Conservation (phyloP, 2,797 vertebrate genomes). For the Echeneis naucrates region DNA sequence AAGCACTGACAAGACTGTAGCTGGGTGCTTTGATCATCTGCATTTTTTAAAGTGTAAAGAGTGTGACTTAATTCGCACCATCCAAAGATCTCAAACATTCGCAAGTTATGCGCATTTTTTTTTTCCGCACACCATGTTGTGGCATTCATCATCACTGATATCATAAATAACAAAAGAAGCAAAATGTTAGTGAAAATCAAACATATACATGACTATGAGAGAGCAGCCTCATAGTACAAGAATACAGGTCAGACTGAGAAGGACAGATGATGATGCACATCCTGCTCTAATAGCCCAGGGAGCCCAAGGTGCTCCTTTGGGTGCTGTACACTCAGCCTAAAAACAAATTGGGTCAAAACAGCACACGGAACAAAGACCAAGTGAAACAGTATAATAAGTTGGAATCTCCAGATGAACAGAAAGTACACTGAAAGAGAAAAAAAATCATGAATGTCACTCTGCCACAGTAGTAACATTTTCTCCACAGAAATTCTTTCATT, state of each 20-base stretch:
- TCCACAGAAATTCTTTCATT: not conserved
- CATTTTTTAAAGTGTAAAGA: not conserved
- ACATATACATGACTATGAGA: conserved; percentile 25
- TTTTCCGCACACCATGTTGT: not conserved
- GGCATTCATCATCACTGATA: conserved; percentile 4
- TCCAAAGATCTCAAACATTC: not conserved
- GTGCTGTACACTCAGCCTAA: conserved; percentile 49
- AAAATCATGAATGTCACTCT: not conserved
- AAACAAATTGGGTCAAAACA: conserved; percentile 42
- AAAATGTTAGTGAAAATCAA: conserved; percentile 31
- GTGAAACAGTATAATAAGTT: conserved; percentile 40
- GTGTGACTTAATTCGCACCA: not conserved
- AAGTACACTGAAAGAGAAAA: not conserved
- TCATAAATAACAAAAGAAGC: conserved; percentile 15
- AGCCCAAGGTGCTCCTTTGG: conserved; percentile 52
- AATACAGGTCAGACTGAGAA: conserved; percentile 64
- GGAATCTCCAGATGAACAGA: not conserved
- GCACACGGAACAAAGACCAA: conserved; percentile 21
- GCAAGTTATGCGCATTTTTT: not conserved
- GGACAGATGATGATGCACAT: conserved; percentile 70
- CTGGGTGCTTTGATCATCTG: not conserved
- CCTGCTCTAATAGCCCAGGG: conserved; percentile 53
- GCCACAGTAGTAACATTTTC: too few species aligned
- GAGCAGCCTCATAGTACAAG: conserved; percentile 53
- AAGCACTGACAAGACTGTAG: conserved; percentile 18